These are phyloP conservation scores for Drosophila setosimentum DNA, from an alignment of 2,888 invertebrate species.

Conservation along the genomic window DNA sequence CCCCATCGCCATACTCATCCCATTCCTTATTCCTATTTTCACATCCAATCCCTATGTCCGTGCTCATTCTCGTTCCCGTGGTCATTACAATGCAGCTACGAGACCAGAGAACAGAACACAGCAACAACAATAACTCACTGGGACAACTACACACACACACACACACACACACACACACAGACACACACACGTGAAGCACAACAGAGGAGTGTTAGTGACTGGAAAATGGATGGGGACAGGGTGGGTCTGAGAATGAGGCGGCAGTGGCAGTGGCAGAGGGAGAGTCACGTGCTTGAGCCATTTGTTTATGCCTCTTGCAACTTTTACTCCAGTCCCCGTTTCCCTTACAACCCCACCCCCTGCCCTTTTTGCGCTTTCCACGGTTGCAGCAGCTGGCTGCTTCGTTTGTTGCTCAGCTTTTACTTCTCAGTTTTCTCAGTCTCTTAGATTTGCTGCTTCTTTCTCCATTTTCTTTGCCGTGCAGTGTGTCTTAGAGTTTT, in stretches of 20 bases:
- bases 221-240: not conserved
- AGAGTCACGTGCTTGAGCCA: constrained; percentile 64
- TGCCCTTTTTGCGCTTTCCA: constrained; percentile 6
- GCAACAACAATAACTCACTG: constrained; percentile 37
- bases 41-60: constrained; percentile 1
- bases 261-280: not conserved
- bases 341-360: too few relatives aligned
- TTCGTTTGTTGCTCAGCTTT: constrained; percentile 36
- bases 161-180: not conserved
- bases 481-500: constrained; percentile 41
- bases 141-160: constrained; percentile 15
- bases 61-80: constrained; percentile 31
- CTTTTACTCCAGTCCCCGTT: constrained; percentile 28
- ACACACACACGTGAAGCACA: not conserved
- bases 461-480: constrained; percentile 3
- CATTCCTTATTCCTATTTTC: not conserved
- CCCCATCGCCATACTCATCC: too few relatives aligned
- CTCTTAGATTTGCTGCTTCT: constrained; percentile 13
- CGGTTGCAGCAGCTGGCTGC: constrained; percentile 9
- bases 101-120: constrained; percentile 3
- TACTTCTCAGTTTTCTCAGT: constrained; percentile 27
- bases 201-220: not conserved
- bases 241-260: not conserved
- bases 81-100: constrained; percentile 54
- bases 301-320: constrained; percentile 64